Evolutionary conservation across 2,113 vertebrate genomes (phyloP).

Genomic region (Ctenodactylus gundi): DNA sequence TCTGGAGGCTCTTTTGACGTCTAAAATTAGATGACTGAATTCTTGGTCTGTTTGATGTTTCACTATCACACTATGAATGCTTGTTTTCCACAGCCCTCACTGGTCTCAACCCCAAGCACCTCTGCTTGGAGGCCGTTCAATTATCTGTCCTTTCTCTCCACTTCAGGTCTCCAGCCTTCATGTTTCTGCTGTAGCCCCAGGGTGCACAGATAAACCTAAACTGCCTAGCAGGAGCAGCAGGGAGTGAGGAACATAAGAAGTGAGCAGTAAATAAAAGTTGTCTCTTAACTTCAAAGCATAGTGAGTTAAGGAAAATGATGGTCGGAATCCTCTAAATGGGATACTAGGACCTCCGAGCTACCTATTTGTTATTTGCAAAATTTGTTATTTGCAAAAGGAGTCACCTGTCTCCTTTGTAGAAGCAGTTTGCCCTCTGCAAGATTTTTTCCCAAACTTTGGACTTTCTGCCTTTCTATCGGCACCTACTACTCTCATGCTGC

Average conservation of each 20-base stretch:
- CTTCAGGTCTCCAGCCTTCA: neutral
- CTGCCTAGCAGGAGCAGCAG: neutral
- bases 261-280: neutral
- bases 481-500: neutral
- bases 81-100: neutral
- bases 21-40: neutral
- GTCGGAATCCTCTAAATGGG: neutral
- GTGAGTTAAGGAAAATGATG: neutral
- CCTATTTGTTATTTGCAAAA: neutral
- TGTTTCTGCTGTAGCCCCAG: neutral
- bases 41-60: neutral
- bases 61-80: neutral
- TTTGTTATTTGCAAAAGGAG: neutral
- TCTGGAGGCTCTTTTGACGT: neutral
- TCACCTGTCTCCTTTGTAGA: neutral
- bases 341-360: neutral
- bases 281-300: conserved; percentile 17
- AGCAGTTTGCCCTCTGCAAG: neutral
- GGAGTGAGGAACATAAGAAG: neutral
- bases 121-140: neutral
- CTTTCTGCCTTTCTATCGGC: neutral
- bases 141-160: neutral
- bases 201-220: neutral
- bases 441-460: neutral
- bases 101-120: neutral